Base-by-base conservation (phyloP, 2,888 invertebrate genomes). In the Galerucella calmariensis region DNA sequence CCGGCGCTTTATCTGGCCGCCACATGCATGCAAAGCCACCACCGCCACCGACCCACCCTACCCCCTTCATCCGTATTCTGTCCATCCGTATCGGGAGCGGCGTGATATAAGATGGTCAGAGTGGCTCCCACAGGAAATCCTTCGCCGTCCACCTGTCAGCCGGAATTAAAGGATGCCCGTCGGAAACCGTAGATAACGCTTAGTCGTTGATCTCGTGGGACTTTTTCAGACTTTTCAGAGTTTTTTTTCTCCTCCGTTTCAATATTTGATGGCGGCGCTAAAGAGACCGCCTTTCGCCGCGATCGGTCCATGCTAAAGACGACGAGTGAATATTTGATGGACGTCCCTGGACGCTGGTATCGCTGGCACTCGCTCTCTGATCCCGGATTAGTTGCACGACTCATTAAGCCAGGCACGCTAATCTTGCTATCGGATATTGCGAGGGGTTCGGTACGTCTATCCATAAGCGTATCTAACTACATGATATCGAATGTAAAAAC, bases 131-230 rank as follows among this genome's bases (percentile, higher is more conserved):
- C 78, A 86, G 87, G 87, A 85, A 85, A 85, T 85, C 84, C 84
- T 75, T 77, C 75, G 77, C 78, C 84, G 85, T 85, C 84, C 88
- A 89, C 90, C 89, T 89, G 89, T 89, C 90, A 89, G 87, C 85
- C 86, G 86, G 89, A 89, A 90, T 90, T 90, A 89, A 90, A 89
- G 90, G 88, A 89, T 89, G 81, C 83, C 82, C 82, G 82, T 81
- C 81, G 83, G 83, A 83, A 84, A 83, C 85, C 84, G 85, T 85
- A 86, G 86, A 86, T 86, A 86, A 86, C 86, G 82, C 82, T 81
- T 84, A 81, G 83, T 82, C 84, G 82, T 77, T 78, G 77, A 79
- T 78, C 83, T 84, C 83, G 84, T 75, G 75, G 85, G 83, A 85
- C 72, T 48, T 72, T 72, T 72, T 72, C 66, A 66, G 72, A 72